These are phyloP conservation scores for Periophthalmodon schlosseri DNA, from an alignment of 2,113 vertebrate genomes.

Conservation along the genomic window DNA sequence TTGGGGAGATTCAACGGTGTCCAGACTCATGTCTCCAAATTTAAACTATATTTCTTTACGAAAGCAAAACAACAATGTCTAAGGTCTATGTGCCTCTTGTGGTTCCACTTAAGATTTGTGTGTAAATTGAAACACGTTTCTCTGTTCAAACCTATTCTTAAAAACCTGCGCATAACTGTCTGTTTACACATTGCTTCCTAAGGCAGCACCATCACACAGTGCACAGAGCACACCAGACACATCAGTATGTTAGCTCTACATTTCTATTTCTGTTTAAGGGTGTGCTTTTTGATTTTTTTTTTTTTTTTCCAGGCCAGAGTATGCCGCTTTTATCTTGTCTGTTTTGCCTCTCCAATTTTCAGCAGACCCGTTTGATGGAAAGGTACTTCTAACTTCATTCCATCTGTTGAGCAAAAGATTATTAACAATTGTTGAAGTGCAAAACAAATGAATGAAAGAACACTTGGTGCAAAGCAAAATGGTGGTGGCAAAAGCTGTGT, in stretches of 20 bases:
- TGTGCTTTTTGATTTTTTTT: slow-evolving; percentile 30
- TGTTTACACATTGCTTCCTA: not conserved
- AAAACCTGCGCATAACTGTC: not conserved
- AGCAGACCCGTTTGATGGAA: slow-evolving; percentile 41
- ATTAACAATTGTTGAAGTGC: slow-evolving; percentile 47
- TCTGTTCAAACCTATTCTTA: not conserved
- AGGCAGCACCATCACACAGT: not conserved
- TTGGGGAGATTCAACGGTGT: too few species aligned
- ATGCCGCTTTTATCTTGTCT: slow-evolving; percentile 50
- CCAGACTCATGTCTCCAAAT: too few species aligned
- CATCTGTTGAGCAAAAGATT: slow-evolving; percentile 36
- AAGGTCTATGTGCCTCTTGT: not conserved
- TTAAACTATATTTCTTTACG: not conserved
- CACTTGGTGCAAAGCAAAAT: slow-evolving; percentile 6
- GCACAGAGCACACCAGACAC: not conserved
- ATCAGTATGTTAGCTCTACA: slow-evolving; percentile 6
- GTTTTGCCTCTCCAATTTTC: slow-evolving; percentile 51
- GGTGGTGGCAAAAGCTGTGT: slow-evolving; percentile 23
- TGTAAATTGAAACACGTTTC: not conserved
- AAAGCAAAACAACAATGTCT: not conserved
- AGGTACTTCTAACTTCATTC: slow-evolving; percentile 57
- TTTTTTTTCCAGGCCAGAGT: slow-evolving; percentile 38
- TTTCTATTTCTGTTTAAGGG: slow-evolving; percentile 16
- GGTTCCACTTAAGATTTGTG: not conserved
- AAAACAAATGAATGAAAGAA: slow-evolving; percentile 51